Percentiles rank a stretch among this genome's conserved stretches.
These are phyloP conservation scores for Entomobrya multifasciata DNA, from an alignment of 2,888 invertebrate species.

Conservation along the genomic window DNA sequence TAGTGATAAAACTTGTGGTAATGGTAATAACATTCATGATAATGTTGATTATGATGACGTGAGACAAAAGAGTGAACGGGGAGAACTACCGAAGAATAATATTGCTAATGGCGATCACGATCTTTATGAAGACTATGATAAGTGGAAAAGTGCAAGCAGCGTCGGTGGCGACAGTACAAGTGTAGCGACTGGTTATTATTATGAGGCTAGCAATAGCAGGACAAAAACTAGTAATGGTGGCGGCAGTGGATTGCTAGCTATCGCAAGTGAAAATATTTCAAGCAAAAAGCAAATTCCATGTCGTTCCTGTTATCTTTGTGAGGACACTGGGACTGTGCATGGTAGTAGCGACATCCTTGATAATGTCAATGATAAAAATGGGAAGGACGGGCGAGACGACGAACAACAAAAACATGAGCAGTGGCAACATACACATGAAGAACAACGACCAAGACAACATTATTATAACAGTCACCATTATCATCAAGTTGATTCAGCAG, in stretches of 20 bases:
- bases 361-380: neutral
- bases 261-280: constrained; percentile 25
- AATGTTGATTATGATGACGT: constrained; percentile 20
- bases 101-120: neutral
- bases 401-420: neutral
- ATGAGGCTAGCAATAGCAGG: neutral
- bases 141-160: constrained; percentile 33
- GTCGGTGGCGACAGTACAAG: neutral
- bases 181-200: constrained; percentile 29
- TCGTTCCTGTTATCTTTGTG: constrained; percentile 6
- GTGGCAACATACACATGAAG: neutral
- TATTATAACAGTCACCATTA: constrained; percentile 63
- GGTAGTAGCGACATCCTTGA: neutral
- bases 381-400: neutral
- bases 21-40: constrained; percentile 23
- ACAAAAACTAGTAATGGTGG: neutral
- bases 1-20: constrained; percentile 30
- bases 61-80: neutral
- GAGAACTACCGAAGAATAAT: constrained; percentile 8
- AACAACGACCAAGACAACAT: constrained; percentile 41
- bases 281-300: neutral
- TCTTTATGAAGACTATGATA: constrained; percentile 35
- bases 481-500: constrained; percentile 54
- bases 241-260: constrained; percentile 27
- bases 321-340: too few species aligned